These are phyloP conservation scores for Epinephelus awoara DNA, from an alignment of 2,797 vertebrate genomes.

Conservation along the genomic window DNA sequence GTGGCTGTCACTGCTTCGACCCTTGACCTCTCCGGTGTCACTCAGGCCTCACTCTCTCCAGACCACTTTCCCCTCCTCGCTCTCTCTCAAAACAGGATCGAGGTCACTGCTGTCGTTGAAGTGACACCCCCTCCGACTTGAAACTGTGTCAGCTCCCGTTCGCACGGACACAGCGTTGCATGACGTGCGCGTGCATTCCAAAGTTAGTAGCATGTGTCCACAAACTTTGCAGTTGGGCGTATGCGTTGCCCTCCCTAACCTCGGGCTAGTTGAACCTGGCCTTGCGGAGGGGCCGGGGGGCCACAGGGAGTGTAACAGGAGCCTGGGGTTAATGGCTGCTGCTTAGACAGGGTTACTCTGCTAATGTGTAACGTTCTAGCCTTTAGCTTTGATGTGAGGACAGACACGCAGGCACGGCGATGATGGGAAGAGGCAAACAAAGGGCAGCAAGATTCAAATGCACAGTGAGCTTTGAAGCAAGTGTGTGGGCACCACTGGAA, in stretches of 20 bases:
- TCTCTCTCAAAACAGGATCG: conserved; percentile 43
- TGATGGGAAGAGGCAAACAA: conserved; percentile 51
- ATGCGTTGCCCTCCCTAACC: conserved; percentile 48
- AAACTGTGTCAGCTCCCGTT: conserved; percentile 58
- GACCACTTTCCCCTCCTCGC: conserved; percentile 49
- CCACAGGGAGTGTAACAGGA: conserved; percentile 64
- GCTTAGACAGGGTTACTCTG: conserved; percentile 63
- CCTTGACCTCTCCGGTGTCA: conserved; percentile 70
- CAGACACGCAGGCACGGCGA: conserved; percentile 50
- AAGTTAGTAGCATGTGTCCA: conserved; percentile 7
- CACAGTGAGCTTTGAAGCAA: conserved; percentile 46
- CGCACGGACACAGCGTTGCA: conserved; percentile 20
- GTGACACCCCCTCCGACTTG: conserved; percentile 33
- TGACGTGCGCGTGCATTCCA: conserved; percentile 41
- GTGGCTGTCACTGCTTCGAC: conserved; percentile 69
- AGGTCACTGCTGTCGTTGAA: conserved; percentile 65
- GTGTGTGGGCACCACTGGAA: conserved; percentile 36
- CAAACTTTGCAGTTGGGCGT: conserved; percentile 33
- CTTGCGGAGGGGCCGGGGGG: conserved; percentile 16
- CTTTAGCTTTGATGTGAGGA: conserved; percentile 71
- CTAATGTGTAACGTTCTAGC: conserved; percentile 74
- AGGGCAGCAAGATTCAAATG: conserved; percentile 22
- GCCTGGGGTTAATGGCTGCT: conserved; percentile 69
- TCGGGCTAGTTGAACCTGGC: conserved; percentile 66
- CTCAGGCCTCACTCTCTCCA: conserved; percentile 48